These are phyloP conservation scores for Papilio dardanus DNA, from an alignment of 1,140 invertebrate species.

Conservation along the genomic window DNA sequence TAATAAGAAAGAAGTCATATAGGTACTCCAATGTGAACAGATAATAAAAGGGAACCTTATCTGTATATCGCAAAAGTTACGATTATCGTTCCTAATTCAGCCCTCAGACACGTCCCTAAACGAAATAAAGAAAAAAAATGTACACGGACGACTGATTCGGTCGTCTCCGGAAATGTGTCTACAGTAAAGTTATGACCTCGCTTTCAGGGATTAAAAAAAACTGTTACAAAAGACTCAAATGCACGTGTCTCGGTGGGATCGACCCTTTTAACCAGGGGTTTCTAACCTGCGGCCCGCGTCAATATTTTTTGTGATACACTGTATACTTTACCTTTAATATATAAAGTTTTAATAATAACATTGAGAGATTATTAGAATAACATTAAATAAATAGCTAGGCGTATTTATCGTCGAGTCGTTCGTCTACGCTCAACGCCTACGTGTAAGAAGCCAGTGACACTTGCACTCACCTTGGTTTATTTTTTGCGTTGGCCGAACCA, in stretches of 20 bases:
- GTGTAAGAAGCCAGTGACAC: conserved; percentile 47
- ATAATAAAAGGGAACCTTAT: not conserved
- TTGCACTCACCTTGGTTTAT: conserved; percentile 46
- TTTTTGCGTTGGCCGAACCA: conserved; percentile 37
- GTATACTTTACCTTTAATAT: not conserved
- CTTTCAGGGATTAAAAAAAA: conserved; percentile 32
- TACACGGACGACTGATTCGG: conserved; percentile 3
- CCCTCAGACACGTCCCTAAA: not conserved
- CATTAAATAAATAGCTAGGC: conserved; percentile 3
- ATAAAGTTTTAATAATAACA: not conserved
- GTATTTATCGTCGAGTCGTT: not conserved
- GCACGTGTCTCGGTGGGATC: conserved; percentile 30
- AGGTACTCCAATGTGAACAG: not conserved
- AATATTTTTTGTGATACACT: not conserved
- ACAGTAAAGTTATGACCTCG: conserved; percentile 33
- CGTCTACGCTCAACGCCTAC: conserved; percentile 46
- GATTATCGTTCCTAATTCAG: not conserved
- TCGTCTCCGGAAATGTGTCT: conserved; percentile 30
- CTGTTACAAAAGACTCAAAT: conserved; percentile 34
- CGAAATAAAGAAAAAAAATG: conserved; percentile 14
- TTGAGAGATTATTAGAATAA: not conserved
- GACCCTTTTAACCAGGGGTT: conserved; percentile 25
- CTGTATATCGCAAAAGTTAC: conserved; percentile 3
- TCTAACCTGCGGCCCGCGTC: conserved; percentile 6
- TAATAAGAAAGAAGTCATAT: no score